phyloP scores from a whole-genome alignment of 1,140 invertebrate genomes.

The Leptopilina clavipes region DNA sequence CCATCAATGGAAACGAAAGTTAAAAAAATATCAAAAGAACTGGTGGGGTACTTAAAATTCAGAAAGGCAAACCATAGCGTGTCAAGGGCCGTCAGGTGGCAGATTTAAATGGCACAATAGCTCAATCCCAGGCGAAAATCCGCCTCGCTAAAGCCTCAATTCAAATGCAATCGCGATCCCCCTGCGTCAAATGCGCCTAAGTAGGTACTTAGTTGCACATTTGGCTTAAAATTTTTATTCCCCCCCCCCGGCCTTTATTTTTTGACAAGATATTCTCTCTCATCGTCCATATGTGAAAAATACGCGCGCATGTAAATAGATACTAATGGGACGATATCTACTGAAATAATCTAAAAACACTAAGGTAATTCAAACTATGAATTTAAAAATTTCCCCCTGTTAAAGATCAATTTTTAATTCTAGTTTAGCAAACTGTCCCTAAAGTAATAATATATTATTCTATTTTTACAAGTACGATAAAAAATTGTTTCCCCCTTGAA shows the following conservation, averaged over 20 bases:
- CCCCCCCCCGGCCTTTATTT: constrained; percentile 28
- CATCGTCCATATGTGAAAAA: constrained; percentile 46
- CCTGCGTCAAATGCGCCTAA: constrained; percentile 67
- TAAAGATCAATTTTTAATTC: no score
- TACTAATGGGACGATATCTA: constrained; percentile 21
- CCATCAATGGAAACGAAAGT: neutral
- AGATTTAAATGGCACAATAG: constrained; percentile 69
- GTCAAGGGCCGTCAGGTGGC: constrained; percentile 69
- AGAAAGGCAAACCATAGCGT: constrained; percentile 64
- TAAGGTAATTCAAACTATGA: neutral
- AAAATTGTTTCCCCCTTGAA: no score
- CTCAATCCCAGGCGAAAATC: constrained; percentile 71
- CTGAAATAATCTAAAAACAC: neutral
- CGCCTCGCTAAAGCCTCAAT: constrained; percentile 66
- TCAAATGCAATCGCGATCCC: constrained; percentile 70
- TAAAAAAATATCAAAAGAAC: constrained; percentile 13
- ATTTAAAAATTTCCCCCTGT: neutral
- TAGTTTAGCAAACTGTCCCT: no score
- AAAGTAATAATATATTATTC: no score
- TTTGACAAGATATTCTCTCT: constrained; percentile 9
- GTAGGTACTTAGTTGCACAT: constrained; percentile 75
- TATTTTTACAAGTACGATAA: no score
- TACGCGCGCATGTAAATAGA: constrained; percentile 26
- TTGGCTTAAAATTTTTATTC: constrained; percentile 69
- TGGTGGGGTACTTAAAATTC: constrained; percentile 55